Conservation (phyloP, 2,113 vertebrate genomes). For the Perognathus longimembris region DNA sequence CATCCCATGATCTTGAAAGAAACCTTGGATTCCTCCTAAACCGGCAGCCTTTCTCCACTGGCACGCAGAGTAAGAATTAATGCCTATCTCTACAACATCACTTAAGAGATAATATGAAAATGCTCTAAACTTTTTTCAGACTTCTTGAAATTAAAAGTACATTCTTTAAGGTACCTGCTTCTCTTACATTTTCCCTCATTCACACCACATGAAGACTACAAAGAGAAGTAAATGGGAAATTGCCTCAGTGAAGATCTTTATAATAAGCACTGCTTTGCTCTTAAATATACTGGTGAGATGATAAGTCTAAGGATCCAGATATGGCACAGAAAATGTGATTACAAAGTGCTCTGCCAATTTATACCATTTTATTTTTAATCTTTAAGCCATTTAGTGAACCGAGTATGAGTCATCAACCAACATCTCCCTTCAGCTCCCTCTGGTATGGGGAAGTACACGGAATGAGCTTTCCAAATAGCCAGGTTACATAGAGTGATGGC, state of each 20-base stretch:
- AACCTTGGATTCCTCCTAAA: slow-evolving; percentile 39
- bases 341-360: slow-evolving; percentile 43
- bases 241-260: background rate
- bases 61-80: slow-evolving; percentile 4
- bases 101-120: slow-evolving; percentile 1
- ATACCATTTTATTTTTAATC: slow-evolving; percentile 52
- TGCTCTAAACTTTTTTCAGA: background rate
- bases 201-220: slow-evolving; percentile 30
- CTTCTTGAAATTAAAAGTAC: slow-evolving; percentile 24
- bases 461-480: slow-evolving; percentile 41
- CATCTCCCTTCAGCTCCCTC: background rate
- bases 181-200: background rate
- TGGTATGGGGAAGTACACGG: slow-evolving; percentile 36
- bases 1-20: slow-evolving; percentile 1
- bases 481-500: background rate
- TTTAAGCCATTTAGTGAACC: slow-evolving; percentile 54
- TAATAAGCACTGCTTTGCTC: background rate
- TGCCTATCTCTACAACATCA: slow-evolving; percentile 2
- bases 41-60: background rate
- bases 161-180: slow-evolving; percentile 38
- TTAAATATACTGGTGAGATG: background rate
- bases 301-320: slow-evolving; percentile 37
- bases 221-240: background rate
- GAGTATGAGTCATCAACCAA: background rate
- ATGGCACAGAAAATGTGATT: slow-evolving; percentile 32